These are phyloP conservation scores for Pissodes strobi DNA, from an alignment of 1,140 invertebrate species.

Conservation along the genomic window DNA sequence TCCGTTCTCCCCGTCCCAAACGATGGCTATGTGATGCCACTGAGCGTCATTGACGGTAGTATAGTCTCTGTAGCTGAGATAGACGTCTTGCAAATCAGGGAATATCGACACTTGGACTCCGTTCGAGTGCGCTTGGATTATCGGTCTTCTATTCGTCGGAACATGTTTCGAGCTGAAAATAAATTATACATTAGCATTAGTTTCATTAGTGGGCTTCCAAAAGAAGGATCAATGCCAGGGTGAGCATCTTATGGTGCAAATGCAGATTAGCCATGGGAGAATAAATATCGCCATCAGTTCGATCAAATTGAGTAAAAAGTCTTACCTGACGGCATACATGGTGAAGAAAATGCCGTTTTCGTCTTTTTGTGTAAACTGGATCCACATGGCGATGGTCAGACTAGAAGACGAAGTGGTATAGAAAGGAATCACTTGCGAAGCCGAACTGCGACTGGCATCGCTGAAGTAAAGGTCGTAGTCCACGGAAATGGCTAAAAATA, in stretches of 20 bases:
- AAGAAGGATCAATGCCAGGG: too few relatives aligned
- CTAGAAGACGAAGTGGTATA: conserved; percentile 74
- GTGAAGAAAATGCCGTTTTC: conserved; percentile 93
- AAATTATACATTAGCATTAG: neutral
- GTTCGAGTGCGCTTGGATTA: conserved; percentile 88
- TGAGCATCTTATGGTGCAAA: too few relatives aligned
- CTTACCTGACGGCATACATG: conserved; percentile 77
- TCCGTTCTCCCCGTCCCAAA: conserved; percentile 87
- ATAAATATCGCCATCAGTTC: conserved; percentile 1
- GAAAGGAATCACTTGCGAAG: conserved; percentile 89
- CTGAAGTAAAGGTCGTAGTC: conserved; percentile 96
- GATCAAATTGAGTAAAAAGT: neutral
- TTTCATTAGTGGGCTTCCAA: too few relatives aligned
- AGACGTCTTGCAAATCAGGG: conserved; percentile 86
- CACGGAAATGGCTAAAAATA: conserved; percentile 85
- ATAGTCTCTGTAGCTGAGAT: conserved; percentile 86
- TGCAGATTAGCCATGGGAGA: too few relatives aligned
- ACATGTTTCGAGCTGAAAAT: conserved; percentile 73
- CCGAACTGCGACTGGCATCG: conserved; percentile 84
- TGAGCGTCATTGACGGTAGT: conserved; percentile 94
- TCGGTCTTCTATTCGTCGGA: conserved; percentile 73
- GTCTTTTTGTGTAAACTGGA: conserved; percentile 88
- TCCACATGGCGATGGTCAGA: conserved; percentile 92
- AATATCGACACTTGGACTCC: conserved; percentile 89
- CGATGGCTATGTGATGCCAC: conserved; percentile 94